Evolutionary conservation across 2,797 vertebrate genomes (phyloP).

Genomic region (Typhlichthys eigenmanni): DNA sequence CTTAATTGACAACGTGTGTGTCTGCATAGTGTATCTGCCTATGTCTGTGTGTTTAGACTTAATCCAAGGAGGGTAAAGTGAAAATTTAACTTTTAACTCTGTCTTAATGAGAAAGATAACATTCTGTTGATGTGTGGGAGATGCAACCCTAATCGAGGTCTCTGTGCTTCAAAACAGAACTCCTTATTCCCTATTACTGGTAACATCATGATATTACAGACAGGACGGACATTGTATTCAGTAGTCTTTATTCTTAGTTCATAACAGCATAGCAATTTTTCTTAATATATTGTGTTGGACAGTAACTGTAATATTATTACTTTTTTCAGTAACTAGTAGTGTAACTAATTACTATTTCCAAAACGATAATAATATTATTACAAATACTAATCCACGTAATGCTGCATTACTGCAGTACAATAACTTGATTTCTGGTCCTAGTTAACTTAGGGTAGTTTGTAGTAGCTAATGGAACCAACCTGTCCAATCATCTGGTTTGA

Average conservation of each 20-base stretch:
- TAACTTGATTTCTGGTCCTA: no score
- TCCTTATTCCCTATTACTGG: slow-evolving; percentile 44
- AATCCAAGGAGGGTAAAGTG: slow-evolving; percentile 1
- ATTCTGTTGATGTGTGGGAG: slow-evolving; percentile 37
- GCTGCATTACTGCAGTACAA: no score
- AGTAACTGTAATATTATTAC: no score
- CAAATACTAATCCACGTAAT: no score
- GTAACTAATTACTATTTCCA: no score
- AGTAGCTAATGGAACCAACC: no score
- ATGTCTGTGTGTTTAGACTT: slow-evolving; percentile 54
- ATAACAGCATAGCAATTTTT: background rate
- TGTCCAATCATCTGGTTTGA: no score
- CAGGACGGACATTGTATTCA: background rate
- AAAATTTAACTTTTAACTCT: no score
- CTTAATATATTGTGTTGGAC: no score
- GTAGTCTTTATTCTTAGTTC: background rate
- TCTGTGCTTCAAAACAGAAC: slow-evolving; percentile 19
- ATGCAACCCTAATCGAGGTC: background rate
- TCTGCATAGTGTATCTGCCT: slow-evolving; percentile 22
- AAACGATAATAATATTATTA: no score
- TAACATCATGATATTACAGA: slow-evolving; percentile 17
- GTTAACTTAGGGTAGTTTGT: no score
- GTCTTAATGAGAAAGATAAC: slow-evolving; percentile 43
- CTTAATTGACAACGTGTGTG: background rate
- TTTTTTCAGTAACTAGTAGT: no score